Base-by-base conservation (phyloP, 2,113 vertebrate species). In the Aphelocoma coerulescens region DNA sequence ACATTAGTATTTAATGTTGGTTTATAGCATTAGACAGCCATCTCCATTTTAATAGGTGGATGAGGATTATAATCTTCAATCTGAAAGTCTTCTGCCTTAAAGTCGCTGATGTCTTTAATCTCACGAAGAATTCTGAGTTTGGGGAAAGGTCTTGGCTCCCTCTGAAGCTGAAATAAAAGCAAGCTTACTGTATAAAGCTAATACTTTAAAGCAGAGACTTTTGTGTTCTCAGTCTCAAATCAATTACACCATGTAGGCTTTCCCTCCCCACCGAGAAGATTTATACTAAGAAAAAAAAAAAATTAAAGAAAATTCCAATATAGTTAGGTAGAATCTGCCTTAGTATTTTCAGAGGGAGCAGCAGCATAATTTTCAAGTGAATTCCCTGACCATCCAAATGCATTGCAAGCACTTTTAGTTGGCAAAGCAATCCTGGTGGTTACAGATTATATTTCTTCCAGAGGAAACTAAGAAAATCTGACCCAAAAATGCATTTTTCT, bases 41-140 rank as follows among this genome's bases (percentile, higher is more conserved):
- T 99, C 93, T 99, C 98, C 99, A 99, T 99, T 97, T 99, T 99
- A 97, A 99, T 99, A 63, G 98, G 19, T 14, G 99, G 99, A 67
- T 99, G 98, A 39, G 99, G 99, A 94, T 99, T 96, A 95, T 99
- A 99, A 88, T 97, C 98, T 75, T 98, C 98, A 91, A 99, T 98
- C 89, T 99, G 97, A 95, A 99, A 99, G 92, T 99, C 99, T 89
- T 99, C 99, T 23, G 98, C 97, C 30, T 93, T 95, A 94, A 99
- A 99, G 72, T 99, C 98, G 67, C 98, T 96, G 5, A 99, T 98
- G 35, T 78, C 96, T 90, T 99, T 98, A 96, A 99, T 98, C 43
- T 98, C 97, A 39, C 98, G 98, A 92, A 98, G 98, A 91, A 99
- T 99, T 97, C 93, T 99, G 83, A 99, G 98, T 89, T 98, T 99